Conservation (phyloP, 92 coral and sea anemone species). For the Pocillopora meandrina region DNA sequence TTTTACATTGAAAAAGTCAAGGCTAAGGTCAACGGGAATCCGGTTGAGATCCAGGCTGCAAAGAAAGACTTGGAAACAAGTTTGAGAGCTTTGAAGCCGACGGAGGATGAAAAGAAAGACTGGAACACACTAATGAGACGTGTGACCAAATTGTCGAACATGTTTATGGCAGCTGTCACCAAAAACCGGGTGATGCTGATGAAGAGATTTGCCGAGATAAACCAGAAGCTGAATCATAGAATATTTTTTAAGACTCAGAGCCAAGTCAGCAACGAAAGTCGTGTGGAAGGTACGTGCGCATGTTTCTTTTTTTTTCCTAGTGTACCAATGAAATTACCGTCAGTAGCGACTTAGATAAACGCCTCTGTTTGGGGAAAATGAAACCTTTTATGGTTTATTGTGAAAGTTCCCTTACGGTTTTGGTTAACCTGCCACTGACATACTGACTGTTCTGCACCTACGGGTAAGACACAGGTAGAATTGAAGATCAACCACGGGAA, state of each 20-base stretch:
- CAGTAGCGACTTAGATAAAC: too few species aligned
- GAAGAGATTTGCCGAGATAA: conserved; percentile 11
- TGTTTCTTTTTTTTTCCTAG: not conserved
- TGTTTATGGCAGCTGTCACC: conserved; percentile 12
- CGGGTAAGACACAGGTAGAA: too few species aligned
- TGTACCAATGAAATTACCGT: too few species aligned
- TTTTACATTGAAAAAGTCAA: conserved; percentile 65
- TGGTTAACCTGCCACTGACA: too few species aligned
- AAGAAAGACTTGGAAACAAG: not conserved
- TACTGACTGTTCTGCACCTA: too few species aligned
- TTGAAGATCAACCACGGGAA: too few species aligned
- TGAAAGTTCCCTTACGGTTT: too few species aligned
- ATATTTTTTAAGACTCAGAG: not conserved
- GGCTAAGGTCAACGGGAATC: conserved; percentile 17
- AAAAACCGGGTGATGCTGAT: conserved; percentile 26
- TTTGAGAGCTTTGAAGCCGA: conserved; percentile 13
- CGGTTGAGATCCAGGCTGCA: not conserved
- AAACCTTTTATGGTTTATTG: too few species aligned
- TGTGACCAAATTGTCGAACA: not conserved
- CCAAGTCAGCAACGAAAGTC: not conserved
- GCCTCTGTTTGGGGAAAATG: too few species aligned
- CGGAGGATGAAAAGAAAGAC: not conserved
- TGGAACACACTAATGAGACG: not conserved
- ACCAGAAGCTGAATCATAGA: not conserved
- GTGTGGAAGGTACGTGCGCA: conserved; percentile 17